Evolutionary conservation across 2,888 invertebrate genomes (phyloP).

Genomic region (Lampropteryx suffumata): DNA sequence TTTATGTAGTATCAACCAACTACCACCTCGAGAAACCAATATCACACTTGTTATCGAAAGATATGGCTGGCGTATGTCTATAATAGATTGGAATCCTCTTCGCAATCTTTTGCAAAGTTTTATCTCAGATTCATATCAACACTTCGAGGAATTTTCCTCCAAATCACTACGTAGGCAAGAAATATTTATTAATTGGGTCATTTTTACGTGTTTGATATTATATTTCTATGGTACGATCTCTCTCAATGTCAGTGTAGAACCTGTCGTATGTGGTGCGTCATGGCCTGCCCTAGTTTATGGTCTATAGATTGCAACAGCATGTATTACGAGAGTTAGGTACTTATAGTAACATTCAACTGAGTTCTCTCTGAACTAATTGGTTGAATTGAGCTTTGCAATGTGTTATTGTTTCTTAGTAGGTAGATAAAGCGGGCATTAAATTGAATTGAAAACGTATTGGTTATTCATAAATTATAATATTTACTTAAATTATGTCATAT

Average conservation of each 20-base stretch:
- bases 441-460: no score
- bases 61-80: conserved; percentile 45
- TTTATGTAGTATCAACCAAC: neutral
- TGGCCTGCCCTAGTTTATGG: conserved; percentile 15
- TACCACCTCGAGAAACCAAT: neutral
- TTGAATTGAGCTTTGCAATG: conserved; percentile 16
- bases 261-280: neutral
- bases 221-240: conserved; percentile 1
- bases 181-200: no score
- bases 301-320: conserved; percentile 19
- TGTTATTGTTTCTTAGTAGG: conserved; percentile 11
- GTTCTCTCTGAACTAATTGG: conserved; percentile 16
- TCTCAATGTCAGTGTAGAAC: conserved; percentile 1
- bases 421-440: no score
- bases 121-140: conserved; percentile 18
- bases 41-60: conserved; percentile 10
- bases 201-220: neutral
- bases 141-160: conserved; percentile 25
- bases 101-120: conserved; percentile 19
- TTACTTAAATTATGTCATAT: no score
- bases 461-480: no score
- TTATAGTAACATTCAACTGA: neutral
- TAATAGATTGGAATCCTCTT: conserved; percentile 15
- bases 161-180: neutral
- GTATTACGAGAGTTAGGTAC: conserved; percentile 11